A percentile compares a stretch with the other conserved stretches of the same genome.
Evolutionary conservation across 2,888 invertebrate genomes (phyloP).

Genomic region (Siphlonurus alternatus): DNA sequence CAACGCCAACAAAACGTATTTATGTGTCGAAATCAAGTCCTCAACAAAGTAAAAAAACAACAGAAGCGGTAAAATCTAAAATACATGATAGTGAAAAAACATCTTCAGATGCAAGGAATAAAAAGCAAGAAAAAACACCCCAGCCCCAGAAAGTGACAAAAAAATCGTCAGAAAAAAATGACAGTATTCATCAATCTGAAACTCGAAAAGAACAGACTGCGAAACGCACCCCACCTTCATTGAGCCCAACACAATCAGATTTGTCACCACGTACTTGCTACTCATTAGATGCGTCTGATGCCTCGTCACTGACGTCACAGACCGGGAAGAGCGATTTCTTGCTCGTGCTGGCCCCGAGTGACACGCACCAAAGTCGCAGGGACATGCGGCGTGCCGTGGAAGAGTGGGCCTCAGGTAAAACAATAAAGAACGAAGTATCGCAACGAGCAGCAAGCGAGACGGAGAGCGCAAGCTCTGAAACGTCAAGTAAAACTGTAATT

Average conservation of each 20-base stretch:
- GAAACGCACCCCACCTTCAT: slow-evolving; percentile 14
- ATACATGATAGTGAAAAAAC: background rate
- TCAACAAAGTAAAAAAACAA: slow-evolving; percentile 26
- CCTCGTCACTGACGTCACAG: slow-evolving; percentile 14
- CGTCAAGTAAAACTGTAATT: slow-evolving; percentile 51
- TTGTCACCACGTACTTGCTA: slow-evolving; percentile 31
- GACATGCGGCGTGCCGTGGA: slow-evolving; percentile 26
- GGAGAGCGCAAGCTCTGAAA: slow-evolving; percentile 55
- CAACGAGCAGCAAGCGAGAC: slow-evolving; percentile 39
- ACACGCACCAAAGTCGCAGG: slow-evolving; percentile 17
- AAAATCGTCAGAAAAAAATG: background rate
- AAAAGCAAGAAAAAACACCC: too few species aligned
- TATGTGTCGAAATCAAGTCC: slow-evolving; percentile 14
- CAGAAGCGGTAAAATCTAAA: slow-evolving; percentile 10
- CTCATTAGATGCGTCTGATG: slow-evolving; percentile 28
- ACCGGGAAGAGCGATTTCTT: slow-evolving; percentile 20
- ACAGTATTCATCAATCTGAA: background rate
- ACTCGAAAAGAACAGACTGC: background rate
- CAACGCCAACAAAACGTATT: slow-evolving; percentile 21
- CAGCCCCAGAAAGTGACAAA: background rate
- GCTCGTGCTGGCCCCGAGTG: slow-evolving; percentile 27
- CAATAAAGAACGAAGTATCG: slow-evolving; percentile 19
- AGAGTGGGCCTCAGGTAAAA: slow-evolving; percentile 26
- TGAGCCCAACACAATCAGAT: slow-evolving; percentile 19
- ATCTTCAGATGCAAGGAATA: background rate